Evolutionary conservation across 37 sponge, comb jelly and placozoan species (phyloP), one percentile per base, ranked within the genome.

Genomic region (Halichondria panicea): DNA sequence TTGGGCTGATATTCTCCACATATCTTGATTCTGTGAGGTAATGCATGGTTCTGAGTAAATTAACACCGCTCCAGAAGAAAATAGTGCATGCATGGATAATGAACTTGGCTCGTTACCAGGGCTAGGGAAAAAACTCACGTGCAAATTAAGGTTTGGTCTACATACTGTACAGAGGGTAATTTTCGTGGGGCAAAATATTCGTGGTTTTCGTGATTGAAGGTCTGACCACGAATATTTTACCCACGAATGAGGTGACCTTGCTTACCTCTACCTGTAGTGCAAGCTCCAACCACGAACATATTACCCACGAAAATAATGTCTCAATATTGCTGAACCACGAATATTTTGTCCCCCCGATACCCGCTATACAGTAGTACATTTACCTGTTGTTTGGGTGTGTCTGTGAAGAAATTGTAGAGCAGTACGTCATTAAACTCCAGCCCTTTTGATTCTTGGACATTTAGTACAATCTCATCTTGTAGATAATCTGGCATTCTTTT

Each of bases 391-490:
- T 48, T n/a, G n/a, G n/a, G n/a, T n/a, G 86, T 84, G 60, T 87
- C 88, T n/a, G 58, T 57, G 38, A 92, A 92, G 55, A 92, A 92
- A 56, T 92, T 92, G 71, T 84, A 92, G 11, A 92, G 85, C 7
- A 92, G 67, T 0, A 92, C 93, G 75, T 92, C 93, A 80, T 92
- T 76, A 76, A 92, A 92, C 38, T 92, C 93, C 38, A 92, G 43
- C 35, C 93, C 93, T 71, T 92, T 92, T 30, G 89, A 65, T 65
- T 92, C 89, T 53, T 77, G 80, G 0, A 88, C 61, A n/a, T n/a
- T n/a, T 36, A 93, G 66, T 15, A 78, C 80, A 72, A 93, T 81
- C 4, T 69, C 94, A 56, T 62, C 48, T 52, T 76, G 39, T 15
- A 93, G 68, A 9, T 76, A 65, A 8, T 79, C 63, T n/a, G 94